Percentiles rank a stretch among this genome's conserved stretches.
Conservation (phyloP, 2,888 invertebrate species). For the Scrobipalpa atriplicella region DNA sequence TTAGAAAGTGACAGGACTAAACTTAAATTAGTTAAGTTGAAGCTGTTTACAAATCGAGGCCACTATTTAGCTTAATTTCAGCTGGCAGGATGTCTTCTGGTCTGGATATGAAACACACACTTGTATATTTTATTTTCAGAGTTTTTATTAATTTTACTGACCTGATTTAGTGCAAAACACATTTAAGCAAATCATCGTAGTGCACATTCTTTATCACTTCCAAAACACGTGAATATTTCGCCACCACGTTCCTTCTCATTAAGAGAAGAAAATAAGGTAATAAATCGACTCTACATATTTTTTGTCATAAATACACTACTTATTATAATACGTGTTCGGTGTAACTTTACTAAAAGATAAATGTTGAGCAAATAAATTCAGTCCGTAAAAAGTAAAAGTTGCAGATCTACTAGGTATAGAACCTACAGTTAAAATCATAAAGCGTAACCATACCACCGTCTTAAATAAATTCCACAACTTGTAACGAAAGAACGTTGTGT, state of each 20-base stretch:
- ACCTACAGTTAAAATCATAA: no score
- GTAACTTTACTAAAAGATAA: neutral
- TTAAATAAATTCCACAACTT: no score
- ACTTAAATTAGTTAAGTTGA: no score
- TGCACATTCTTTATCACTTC: neutral
- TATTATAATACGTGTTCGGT: neutral
- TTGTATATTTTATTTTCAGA: no score
- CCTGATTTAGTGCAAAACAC: slow-evolving; percentile 32
- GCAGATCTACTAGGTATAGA: neutral
- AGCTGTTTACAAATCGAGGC: no score
- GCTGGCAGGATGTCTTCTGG: no score
- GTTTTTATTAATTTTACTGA: slow-evolving; percentile 21
- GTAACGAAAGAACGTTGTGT: no score
- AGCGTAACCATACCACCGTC: neutral
- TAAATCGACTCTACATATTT: neutral
- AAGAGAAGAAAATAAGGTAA: no score
- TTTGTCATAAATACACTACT: neutral
- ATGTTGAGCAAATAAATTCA: neutral
- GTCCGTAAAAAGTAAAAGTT: neutral
- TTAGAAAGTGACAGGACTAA: no score
- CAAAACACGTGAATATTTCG: slow-evolving; percentile 14
- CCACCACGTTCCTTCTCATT: neutral
- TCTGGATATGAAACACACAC: no score
- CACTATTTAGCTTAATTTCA: no score
- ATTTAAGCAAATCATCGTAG: slow-evolving; percentile 30